Base-by-base conservation (phyloP, 2,888 invertebrate genomes). In the Hylaea fasciaria region DNA sequence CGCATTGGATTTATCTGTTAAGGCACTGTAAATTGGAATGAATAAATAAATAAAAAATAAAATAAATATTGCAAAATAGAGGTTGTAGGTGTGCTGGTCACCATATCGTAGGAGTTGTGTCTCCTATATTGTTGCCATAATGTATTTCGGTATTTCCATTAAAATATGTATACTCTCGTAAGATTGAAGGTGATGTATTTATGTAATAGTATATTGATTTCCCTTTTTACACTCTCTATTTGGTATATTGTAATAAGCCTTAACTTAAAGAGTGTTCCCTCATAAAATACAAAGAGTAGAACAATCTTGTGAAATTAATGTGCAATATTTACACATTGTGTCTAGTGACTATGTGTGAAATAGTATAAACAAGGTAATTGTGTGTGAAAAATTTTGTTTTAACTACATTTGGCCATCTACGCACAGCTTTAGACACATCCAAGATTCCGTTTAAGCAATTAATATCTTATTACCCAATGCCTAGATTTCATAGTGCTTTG, bases 401-500 rank as follows among this genome's bases (percentile, higher is more conserved):
- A 49, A 44, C 39, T 47, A 40, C 17, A 35, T 64, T 67, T 64
- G 62, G 68, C 69, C 58, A 29, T 62, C 64, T 59, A 65, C 70
- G 70, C 77, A 78, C 77, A 73, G 75, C 77, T 74, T 74, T 43
- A 61, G 55, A 67, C 68, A 71, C 62, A 63, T 51, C 57, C 58
- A 58, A 65, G 66, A 66, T 63, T 22, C 5, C 68, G 66, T 72
- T 68, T 71, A 62, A 70, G 66, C 65, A 67, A 69, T 55, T 66
- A 68, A 69, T 54, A 62, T 55, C 60, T 60, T 64, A 54, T 40
- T 60, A 68, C 62, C 58, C 60, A 62, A 58, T 68, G 70, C 74
- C 71, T 74, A 72, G 73, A 57, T 68, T 66, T 68, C 16, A 61
- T 70, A 68, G 66, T 69, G 74, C 75, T 74, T 75, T 48, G 59